Percentiles rank a stretch among this genome's conserved stretches.
Evolutionary conservation across 2,113 vertebrate species (phyloP).

Genomic region (Cavia aperea): DNA sequence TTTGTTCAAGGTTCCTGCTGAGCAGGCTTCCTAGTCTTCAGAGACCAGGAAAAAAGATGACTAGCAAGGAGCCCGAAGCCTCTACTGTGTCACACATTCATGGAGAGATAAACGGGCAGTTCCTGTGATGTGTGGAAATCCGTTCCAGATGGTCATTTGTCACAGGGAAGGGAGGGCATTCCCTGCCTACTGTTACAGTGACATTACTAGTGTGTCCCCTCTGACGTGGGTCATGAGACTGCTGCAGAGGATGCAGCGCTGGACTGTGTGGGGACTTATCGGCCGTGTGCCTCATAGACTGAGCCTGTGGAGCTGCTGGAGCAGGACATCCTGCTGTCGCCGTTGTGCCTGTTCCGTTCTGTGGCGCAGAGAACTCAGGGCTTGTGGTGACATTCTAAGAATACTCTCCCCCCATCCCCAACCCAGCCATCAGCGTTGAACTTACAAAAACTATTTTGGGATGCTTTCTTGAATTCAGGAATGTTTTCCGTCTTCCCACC

Average conservation of each 20-base stretch:
- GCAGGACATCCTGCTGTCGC: not conserved
- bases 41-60: not conserved
- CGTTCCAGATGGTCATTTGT: not conserved
- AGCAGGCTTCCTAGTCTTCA: not conserved
- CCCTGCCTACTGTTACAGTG: not conserved
- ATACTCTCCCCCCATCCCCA: not conserved
- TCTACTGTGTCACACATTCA: not conserved
- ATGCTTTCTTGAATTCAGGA: conserved; percentile 24
- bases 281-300: fast-evolving
- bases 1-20: not conserved
- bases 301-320: not conserved
- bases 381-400: not conserved
- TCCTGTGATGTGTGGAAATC: not conserved
- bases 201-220: not conserved
- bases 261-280: not conserved
- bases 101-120: not conserved
- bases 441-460: not conserved
- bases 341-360: not conserved
- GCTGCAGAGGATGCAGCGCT: fast-evolving
- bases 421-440: not conserved
- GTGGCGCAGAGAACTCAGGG: too few species aligned
- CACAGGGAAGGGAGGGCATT: not conserved
- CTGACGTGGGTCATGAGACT: not conserved
- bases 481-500: conserved; percentile 20
- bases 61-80: not conserved